Conservation (phyloP, 2,113 vertebrate species). For the Rhinopomastus cyanomelas region DNA sequence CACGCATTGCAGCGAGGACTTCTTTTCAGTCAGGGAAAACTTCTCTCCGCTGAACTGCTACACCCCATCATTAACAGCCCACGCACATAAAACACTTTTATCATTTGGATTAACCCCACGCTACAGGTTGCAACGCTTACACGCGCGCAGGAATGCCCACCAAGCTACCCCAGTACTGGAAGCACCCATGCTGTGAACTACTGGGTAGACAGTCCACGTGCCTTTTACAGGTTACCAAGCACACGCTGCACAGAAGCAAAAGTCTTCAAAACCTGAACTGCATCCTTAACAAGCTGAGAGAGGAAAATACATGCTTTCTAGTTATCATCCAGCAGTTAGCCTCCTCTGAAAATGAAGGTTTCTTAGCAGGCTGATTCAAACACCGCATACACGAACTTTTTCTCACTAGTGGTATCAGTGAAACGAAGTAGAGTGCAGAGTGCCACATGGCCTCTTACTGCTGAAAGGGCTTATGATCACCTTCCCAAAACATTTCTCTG, state of each 20-base stretch:
- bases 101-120: neutral
- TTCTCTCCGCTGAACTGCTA: neutral
- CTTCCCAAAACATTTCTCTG: neutral
- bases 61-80: neutral
- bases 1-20: neutral
- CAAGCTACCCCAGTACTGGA: neutral
- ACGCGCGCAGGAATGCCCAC: neutral
- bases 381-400: neutral
- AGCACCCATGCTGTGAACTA: neutral
- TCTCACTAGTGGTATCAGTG: neutral
- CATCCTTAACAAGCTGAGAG: neutral
- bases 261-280: neutral
- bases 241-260: neutral
- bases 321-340: neutral
- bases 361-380: neutral
- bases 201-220: rapidly evolving
- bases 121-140: neutral
- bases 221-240: neutral
- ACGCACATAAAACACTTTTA: neutral
- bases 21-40: neutral
- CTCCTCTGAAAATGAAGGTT: neutral
- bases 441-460: neutral
- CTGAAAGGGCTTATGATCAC: neutral
- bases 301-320: neutral
- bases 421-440: neutral